Conservation (phyloP, 1,140 invertebrate species). For the Oryctes rhinoceros region DNA sequence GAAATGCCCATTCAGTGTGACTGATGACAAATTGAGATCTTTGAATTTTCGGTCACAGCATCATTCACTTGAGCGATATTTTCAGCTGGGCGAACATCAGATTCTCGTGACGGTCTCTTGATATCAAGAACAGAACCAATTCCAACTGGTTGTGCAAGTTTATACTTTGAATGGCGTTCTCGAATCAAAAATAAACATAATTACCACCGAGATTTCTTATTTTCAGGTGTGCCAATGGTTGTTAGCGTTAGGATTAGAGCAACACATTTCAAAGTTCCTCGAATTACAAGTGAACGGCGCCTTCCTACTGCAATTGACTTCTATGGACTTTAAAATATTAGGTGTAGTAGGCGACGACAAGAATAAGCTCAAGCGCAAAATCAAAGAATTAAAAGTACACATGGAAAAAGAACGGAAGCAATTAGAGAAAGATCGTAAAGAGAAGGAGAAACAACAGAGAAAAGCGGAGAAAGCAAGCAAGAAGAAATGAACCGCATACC, state of each 20-base stretch:
- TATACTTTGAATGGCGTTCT: no score
- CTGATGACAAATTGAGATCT: no score
- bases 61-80: no score
- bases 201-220: no score
- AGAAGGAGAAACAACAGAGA: slow-evolving; percentile 76
- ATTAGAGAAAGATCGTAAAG: slow-evolving; percentile 77
- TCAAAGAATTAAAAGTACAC: slow-evolving; percentile 84
- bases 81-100: no score
- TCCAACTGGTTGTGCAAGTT: no score
- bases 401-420: slow-evolving; percentile 82
- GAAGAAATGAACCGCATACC: slow-evolving; percentile 64
- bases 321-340: slow-evolving; percentile 86
- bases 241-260: slow-evolving; percentile 79
- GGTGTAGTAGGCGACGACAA: slow-evolving; percentile 85
- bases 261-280: slow-evolving; percentile 83
- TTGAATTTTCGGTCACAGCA: no score
- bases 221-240: slow-evolving; percentile 89
- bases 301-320: slow-evolving; percentile 82
- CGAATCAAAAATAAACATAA: no score
- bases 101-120: no score
- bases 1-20: no score
- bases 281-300: slow-evolving; percentile 85
- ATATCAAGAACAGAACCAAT: no score
- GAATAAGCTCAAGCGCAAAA: slow-evolving; percentile 82
- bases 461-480: slow-evolving; percentile 78